Conservation (phyloP, 2,113 vertebrate genomes). For the Phyllostomus hastatus region DNA sequence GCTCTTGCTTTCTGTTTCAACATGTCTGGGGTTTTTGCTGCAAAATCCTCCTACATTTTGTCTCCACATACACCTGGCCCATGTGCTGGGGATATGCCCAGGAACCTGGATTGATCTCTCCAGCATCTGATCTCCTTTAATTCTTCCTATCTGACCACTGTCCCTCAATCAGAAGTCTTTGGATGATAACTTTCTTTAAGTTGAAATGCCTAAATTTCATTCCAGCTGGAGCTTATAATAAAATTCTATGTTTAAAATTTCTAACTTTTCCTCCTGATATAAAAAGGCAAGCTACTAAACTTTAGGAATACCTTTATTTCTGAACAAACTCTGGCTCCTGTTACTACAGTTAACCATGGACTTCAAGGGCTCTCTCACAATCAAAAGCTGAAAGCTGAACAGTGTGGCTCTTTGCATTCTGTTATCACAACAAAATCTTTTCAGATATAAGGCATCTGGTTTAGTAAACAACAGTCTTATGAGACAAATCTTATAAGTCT, state of each 20-base stretch:
- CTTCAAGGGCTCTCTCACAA: not conserved
- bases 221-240: not conserved
- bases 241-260: not conserved
- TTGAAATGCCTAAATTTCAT: not conserved
- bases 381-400: not conserved
- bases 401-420: not conserved
- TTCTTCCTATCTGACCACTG: not conserved
- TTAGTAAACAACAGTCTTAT: not conserved
- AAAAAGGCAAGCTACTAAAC: not conserved
- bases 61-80: not conserved
- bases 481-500: too few species aligned
- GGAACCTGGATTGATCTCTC: not conserved
- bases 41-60: not conserved
- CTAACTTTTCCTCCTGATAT: not conserved
- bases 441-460: not conserved
- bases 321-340: not conserved
- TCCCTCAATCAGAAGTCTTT: not conserved
- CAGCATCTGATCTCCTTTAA: not conserved
- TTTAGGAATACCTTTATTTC: not conserved
- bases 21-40: not conserved
- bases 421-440: not conserved
- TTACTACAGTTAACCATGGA: not conserved
- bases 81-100: not conserved
- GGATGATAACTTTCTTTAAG: not conserved
- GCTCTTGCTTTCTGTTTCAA: not conserved